These are phyloP conservation scores for Sarcophaga rosellei DNA, from an alignment of 2,888 invertebrate species.

Conservation along the genomic window DNA sequence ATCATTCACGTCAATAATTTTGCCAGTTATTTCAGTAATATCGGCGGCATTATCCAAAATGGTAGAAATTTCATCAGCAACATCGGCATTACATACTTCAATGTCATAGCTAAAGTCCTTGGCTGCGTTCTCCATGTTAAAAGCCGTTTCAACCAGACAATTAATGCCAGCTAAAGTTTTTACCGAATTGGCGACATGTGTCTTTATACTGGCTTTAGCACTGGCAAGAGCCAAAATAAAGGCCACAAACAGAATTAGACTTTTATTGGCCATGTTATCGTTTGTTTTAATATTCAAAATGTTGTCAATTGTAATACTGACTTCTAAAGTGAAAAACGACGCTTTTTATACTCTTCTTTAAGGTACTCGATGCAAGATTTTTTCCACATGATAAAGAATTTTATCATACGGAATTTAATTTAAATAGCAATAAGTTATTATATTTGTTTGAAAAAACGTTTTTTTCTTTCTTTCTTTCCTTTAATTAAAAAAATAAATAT, in stretches of 20 bases:
- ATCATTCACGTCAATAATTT: slow-evolving; percentile 21
- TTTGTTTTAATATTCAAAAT: neutral
- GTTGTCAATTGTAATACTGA: neutral
- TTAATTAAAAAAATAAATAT: too few species aligned
- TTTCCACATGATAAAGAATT: neutral
- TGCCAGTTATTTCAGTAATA: slow-evolving; percentile 20
- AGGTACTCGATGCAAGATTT: neutral
- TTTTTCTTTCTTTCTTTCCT: too few species aligned
- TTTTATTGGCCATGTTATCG: neutral
- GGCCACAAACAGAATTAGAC: neutral
- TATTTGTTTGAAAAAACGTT: neutral
- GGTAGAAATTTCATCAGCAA: neutral
- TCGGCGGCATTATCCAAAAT: slow-evolving; percentile 10
- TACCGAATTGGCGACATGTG: slow-evolving; percentile 1
- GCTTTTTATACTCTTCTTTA: neutral
- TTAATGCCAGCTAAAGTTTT: slow-evolving; percentile 39
- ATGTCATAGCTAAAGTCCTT: slow-evolving; percentile 38
- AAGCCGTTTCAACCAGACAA: slow-evolving; percentile 22
- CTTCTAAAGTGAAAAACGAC: neutral
- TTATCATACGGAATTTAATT: neutral
- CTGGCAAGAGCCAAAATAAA: neutral
- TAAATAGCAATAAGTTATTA: neutral
- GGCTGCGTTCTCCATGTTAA: slow-evolving; percentile 22
- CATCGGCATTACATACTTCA: slow-evolving; percentile 23
- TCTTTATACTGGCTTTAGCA: neutral